Evolutionary conservation across 2,888 invertebrate species (phyloP).

Genomic region (Xestia rhomboidea): DNA sequence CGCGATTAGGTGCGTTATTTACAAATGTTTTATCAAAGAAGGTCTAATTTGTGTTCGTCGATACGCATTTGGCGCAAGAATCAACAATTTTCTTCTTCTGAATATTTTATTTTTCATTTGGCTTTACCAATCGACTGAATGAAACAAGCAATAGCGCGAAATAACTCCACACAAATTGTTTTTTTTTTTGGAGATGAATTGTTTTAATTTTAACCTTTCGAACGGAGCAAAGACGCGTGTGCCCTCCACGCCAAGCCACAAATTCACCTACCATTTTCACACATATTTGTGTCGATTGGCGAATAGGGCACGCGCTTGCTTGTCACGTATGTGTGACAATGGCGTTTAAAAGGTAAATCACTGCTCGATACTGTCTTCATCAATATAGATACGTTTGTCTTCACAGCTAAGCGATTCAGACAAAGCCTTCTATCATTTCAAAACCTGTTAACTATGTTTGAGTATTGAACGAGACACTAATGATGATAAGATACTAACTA

Average conservation of each 20-base stretch:
- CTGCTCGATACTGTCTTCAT: background rate
- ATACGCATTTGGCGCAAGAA: background rate
- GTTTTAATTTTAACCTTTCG: background rate
- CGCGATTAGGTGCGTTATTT: conserved; percentile 43
- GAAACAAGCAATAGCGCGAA: conserved; percentile 3
- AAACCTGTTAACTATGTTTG: background rate
- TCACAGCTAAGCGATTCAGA: background rate
- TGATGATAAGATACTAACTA: background rate
- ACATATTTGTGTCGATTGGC: too few relatives aligned
- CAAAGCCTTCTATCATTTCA: background rate
- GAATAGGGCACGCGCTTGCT: too few relatives aligned
- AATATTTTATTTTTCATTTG: conserved; percentile 37
- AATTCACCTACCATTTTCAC: too few relatives aligned
- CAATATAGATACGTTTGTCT: background rate
- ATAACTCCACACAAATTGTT: background rate
- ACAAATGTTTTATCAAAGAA: conserved; percentile 42
- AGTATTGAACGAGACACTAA: background rate
- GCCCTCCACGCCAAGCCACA: too few relatives aligned
- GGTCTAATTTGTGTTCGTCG: conserved; percentile 34
- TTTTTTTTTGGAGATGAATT: background rate
- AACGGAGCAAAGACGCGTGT: too few relatives aligned
- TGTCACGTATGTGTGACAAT: too few relatives aligned
- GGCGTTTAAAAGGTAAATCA: background rate
- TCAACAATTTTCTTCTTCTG: background rate
- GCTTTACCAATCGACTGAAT: background rate